Base-by-base conservation (phyloP, 1,140 invertebrate genomes). In the Archivesica marissinica region DNA sequence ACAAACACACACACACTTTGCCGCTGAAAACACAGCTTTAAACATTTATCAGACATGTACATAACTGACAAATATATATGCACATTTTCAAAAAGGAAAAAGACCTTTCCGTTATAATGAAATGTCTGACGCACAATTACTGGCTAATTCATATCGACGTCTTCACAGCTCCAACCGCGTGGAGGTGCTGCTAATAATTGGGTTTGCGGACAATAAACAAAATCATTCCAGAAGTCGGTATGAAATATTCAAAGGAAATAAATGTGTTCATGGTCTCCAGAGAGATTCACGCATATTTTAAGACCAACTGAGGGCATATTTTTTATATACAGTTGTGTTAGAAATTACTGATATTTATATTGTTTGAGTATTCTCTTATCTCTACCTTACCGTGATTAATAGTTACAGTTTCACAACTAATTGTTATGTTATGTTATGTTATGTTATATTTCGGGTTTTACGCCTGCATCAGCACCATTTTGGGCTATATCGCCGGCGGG, bases 201-300 rank as follows among this genome's bases (percentile, higher is more conserved):
- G 39, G 39, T 70, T 70, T 70, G 44, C 15, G 35, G 30, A 17
- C 66, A 20, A 30, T 70, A 70, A 70, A 70, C 39, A 44, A 47
- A 70, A 70, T 70, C 47, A 70, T 47, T 2, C 20, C 30, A 23
- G 66, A 70, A 38, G 23, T 47, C 47, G 9, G 23, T 70, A 70
- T 70, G 30, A 70, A 70, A 70, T 70, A 70, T 70, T 70, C 66
- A 70, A 70, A 70, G 23, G 20, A 44, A 23, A 70, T 47, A 70
- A 70, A 70, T 70, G 66, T 25, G n/a, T 41, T 28, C 39, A 17
- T 15, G 2, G 13, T 70, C 39, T 41, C 38, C 47, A 25, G 66
- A 47, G 23, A 70, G 25, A 70, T 41, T 70, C 23, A 44, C 2
- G 47, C n/a, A 41, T 41, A 41, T 39, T 70, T 70, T 70, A 70